A percentile compares a stretch with the other conserved stretches of the same genome.
Conservation (phyloP, 1,140 invertebrate species). For the Drosophila navojoa region DNA sequence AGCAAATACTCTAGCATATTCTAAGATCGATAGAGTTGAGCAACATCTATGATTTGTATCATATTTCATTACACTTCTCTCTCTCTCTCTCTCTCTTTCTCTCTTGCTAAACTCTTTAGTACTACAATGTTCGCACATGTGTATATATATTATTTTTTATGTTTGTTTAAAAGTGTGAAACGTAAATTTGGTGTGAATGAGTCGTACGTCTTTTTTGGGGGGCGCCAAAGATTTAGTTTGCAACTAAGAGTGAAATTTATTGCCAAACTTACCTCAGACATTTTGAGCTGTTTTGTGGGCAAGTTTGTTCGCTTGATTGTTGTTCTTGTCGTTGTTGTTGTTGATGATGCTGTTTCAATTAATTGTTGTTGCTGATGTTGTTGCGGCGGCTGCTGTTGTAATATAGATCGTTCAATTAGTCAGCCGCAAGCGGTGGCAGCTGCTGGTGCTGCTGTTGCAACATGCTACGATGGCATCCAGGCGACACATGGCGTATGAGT, state of each 20-base stretch:
- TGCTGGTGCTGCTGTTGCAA: conserved; percentile 48
- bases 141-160: no score
- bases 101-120: neutral
- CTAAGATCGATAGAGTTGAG: no score
- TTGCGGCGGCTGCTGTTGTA: conserved; percentile 13
- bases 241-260: conserved; percentile 1
- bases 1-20: no score
- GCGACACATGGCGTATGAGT: conserved; percentile 64
- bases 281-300: conserved; percentile 50
- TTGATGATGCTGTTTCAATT: conserved; percentile 12
- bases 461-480: conserved; percentile 49
- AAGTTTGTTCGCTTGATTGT: conserved; percentile 40
- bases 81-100: no score
- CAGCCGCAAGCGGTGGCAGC: conserved; percentile 30
- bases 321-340: conserved; percentile 21
- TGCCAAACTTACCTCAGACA: conserved; percentile 65
- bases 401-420: conserved; percentile 30
- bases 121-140: no score
- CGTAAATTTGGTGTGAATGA: neutral
- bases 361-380: conserved; percentile 16
- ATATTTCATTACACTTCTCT: no score
- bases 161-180: neutral
- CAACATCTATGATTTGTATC: no score
- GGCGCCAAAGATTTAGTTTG: neutral
- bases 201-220: no score